Conservation (phyloP, 35 echinoderm and acorn worm genomes). For the Apostichopus parvimensis region DNA sequence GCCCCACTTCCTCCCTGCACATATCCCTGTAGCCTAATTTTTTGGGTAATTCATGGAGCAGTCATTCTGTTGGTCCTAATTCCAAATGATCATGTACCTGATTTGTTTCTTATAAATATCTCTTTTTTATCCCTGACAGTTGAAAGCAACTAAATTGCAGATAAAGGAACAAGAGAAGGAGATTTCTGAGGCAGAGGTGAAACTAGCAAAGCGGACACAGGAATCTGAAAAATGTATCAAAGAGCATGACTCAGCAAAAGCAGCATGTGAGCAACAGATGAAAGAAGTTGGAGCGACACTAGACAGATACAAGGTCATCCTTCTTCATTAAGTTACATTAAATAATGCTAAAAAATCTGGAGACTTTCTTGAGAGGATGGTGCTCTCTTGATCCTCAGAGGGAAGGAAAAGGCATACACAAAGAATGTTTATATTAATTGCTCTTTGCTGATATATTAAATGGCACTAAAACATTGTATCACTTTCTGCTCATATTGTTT, state of each 20-base stretch:
- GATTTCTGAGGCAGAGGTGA: constrained; percentile 49
- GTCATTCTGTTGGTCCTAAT: too few species aligned
- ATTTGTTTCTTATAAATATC: background rate
- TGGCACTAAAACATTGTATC: too few species aligned
- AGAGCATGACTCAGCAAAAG: constrained; percentile 80
- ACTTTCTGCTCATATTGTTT: background rate
- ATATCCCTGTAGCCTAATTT: too few species aligned
- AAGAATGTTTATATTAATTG: too few species aligned
- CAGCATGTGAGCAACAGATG: constrained; percentile 80
- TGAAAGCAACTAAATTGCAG: constrained; percentile 10
- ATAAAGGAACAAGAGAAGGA: constrained; percentile 18
- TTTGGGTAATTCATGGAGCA: too few species aligned
- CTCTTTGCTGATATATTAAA: too few species aligned
- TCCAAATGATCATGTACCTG: too few species aligned
- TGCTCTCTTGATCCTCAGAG: too few species aligned
- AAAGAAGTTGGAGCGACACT: constrained; percentile 83
- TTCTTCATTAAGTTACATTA: background rate
- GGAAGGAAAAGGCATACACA: too few species aligned
- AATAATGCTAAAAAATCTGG: background rate
- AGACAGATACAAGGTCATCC: constrained; percentile 75
- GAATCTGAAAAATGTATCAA: constrained; percentile 64
- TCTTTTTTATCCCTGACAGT: background rate
- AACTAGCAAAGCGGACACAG: constrained; percentile 27
- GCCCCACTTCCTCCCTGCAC: too few species aligned
- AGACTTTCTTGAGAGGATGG: background rate